A percentile compares a stretch with the other conserved stretches of the same genome.
phyloP scores from a whole-genome alignment of 2,888 invertebrate genomes.

The Cremastinae sp. region DNA sequence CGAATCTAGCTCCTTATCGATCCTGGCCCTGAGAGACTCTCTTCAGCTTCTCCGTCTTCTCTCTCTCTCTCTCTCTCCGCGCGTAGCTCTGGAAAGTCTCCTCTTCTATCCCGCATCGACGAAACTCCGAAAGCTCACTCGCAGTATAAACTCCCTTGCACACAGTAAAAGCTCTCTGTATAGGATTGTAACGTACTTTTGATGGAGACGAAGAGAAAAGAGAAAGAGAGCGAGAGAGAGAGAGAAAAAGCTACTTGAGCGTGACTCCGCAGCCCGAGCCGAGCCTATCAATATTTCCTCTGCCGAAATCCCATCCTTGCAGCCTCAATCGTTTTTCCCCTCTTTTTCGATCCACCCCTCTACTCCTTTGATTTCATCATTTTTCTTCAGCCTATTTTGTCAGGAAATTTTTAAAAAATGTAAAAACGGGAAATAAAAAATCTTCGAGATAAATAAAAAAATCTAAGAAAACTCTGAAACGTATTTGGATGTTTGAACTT shows the following conservation, averaged over 20 bases:
- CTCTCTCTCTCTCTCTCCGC: slow-evolving; percentile 36
- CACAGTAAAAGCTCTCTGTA: slow-evolving; percentile 37
- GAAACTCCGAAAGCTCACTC: slow-evolving; percentile 53
- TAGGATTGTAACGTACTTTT: slow-evolving; percentile 47
- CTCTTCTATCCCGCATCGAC: slow-evolving; percentile 25
- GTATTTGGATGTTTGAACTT: too few species aligned
- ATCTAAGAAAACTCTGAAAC: neutral
- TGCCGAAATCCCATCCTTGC: slow-evolving; percentile 70
- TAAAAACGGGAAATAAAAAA: too few species aligned
- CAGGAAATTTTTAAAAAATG: slow-evolving; percentile 16
- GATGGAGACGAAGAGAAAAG: slow-evolving; percentile 62
- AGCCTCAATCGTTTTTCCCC: slow-evolving; percentile 50
- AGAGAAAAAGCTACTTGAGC: slow-evolving; percentile 77
- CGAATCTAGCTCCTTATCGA: slow-evolving; percentile 79
- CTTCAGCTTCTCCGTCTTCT: slow-evolving; percentile 47
- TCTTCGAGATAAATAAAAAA: neutral
- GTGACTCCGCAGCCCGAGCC: slow-evolving; percentile 79
- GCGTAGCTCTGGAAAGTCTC: slow-evolving; percentile 20
- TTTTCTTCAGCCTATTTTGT: slow-evolving; percentile 1
- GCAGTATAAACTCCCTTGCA: slow-evolving; percentile 30
- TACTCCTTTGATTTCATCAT: neutral
- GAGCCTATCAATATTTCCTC: slow-evolving; percentile 80
- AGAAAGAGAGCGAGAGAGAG: slow-evolving; percentile 71
- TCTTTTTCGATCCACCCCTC: slow-evolving; percentile 26
- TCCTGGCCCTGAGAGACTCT: slow-evolving; percentile 76